Conservation (phyloP, 2,797 vertebrate genomes). For the Mus minutoides region DNA sequence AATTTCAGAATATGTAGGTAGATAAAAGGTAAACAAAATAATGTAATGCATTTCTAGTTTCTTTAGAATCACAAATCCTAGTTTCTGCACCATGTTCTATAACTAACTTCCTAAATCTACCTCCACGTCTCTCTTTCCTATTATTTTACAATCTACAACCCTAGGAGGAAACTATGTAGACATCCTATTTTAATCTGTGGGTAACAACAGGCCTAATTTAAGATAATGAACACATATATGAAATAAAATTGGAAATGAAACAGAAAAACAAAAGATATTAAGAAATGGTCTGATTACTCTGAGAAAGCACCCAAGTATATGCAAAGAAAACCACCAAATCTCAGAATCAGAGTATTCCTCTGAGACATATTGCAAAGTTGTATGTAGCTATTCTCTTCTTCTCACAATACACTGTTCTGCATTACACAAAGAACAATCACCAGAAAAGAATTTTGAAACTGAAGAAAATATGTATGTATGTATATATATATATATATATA, state of each 20-base stretch:
- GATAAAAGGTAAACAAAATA: neutral
- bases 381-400: neutral
- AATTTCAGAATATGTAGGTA: slow-evolving; percentile 6
- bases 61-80: slow-evolving; percentile 10
- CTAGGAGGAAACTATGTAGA: slow-evolving; percentile 21
- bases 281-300: neutral
- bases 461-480: slow-evolving; percentile 1
- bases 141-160: slow-evolving; percentile 5
- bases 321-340: neutral
- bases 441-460: neutral
- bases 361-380: neutral
- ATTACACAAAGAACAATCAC: neutral
- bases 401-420: neutral
- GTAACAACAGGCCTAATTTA: neutral
- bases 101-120: neutral
- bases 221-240: neutral
- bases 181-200: neutral
- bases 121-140: neutral
- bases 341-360: neutral
- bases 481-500: too few relatives aligned
- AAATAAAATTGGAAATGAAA: slow-evolving; percentile 24
- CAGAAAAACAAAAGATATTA: neutral
- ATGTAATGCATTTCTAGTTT: neutral
- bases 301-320: neutral
- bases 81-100: neutral